Conservation (phyloP, 2,113 vertebrate species). For the Cryptoleucopteryx plumbea region DNA sequence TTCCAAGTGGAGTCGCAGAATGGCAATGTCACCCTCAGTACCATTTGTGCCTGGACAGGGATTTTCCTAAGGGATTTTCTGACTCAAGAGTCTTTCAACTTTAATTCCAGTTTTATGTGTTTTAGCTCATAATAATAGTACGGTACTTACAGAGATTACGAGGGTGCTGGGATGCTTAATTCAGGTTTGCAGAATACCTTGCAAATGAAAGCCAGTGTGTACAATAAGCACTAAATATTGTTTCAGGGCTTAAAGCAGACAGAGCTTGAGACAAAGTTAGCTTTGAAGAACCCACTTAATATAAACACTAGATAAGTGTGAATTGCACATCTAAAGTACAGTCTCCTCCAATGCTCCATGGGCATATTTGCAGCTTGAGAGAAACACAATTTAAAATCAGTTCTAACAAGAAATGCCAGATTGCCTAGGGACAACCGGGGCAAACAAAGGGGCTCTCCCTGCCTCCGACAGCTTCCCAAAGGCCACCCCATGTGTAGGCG, state of each 20-base stretch:
- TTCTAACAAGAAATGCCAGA: neutral
- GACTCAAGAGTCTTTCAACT: neutral
- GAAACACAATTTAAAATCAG: neutral
- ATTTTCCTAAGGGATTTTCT: neutral
- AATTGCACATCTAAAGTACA: neutral
- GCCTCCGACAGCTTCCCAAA: neutral
- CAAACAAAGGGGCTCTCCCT: neutral
- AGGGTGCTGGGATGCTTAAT: neutral
- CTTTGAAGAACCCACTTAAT: conserved; percentile 24
- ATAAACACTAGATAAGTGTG: neutral
- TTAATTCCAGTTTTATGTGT: neutral
- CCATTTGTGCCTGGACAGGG: neutral
- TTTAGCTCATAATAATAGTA: neutral
- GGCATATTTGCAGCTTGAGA: neutral
- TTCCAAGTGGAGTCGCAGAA: neutral
- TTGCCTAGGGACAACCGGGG: neutral
- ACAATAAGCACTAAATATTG: neutral
- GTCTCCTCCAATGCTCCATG: neutral
- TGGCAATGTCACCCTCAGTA: neutral
- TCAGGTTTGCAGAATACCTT: neutral
- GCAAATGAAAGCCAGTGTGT: neutral
- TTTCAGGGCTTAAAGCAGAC: conserved; percentile 20
- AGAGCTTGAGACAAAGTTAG: neutral
- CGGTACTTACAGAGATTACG: neutral
- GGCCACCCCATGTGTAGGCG: neutral